Evolutionary conservation across 2,797 vertebrate species (phyloP), one percentile per base, ranked within the genome.

Genomic region (Buphagus erythrorhynchus): DNA sequence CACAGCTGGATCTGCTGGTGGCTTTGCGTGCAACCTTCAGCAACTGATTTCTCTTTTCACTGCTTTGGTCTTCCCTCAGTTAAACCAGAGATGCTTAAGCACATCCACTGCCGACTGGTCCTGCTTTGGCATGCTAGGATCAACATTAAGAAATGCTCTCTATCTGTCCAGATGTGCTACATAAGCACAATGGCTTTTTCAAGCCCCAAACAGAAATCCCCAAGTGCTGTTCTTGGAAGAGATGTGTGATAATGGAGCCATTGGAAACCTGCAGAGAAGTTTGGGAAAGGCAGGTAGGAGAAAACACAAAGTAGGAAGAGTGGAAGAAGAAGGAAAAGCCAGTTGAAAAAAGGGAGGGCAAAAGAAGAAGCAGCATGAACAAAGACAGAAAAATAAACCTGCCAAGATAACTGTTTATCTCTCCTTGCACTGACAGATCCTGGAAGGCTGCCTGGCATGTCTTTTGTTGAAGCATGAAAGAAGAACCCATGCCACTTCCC

Each of bases 361-460:
- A 91, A 76, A 91, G 78, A 93, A 91, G 61, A 1, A 86, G 77
- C 8, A 16, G 69, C 29, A 14, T 76, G 45, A 96, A 76, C 55
- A 96, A 91, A 91, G 93, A 85, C 0, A 0, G 84, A 43, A 80
- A 65, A 92, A 74, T 16, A 46, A 93, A 87, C 67, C 26, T 57
- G 63, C 42, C n/a, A 14, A 87, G 84, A 83, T 85, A 95, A 89
- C 6, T 5, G 14, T 28, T 94, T 83, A 48, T 95, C 93, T 87
- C 81, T 92, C 77, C 86, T 93, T 51, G 77, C 52, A 45, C 59
- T 63, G 72, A 55, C 45, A 43, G 86, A 67, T 43, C 65, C 68
- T 79, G 92, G 94, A 93, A 94, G 67, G 86, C 67, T 92, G 93
- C 86, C 93, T 93, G 93, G 78, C 74, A 20, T 3, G 21, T 21